Base-by-base conservation (phyloP, 2,888 invertebrate genomes). In the Geophilus truncorum region DNA sequence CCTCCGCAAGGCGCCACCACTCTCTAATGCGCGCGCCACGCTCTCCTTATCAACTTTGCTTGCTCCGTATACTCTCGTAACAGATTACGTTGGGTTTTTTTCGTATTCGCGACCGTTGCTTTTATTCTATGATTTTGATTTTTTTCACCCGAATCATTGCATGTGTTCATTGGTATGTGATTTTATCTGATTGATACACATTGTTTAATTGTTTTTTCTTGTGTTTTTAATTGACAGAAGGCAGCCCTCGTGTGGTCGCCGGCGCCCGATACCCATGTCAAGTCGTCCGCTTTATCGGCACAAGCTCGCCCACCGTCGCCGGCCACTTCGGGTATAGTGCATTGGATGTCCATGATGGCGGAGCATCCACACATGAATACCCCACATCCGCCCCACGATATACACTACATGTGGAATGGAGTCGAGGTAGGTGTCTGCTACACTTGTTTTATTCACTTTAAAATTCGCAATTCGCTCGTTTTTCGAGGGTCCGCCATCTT, bases 271-370 rank as follows among this genome's bases (percentile, higher is more conserved):
- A 86, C 86, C 78, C 86, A 85, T 28, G 86, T 86, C 80, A 87
- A 87, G 79, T 85, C 86, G 34, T 86, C 90, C 84, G 81, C 82
- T 25, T 81, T 82, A 78, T 81, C 82, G 80, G 81, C 83, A 25
- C 82, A 81, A 45, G 82, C 80, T 82, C 84, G 83, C 51, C 82
- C 84, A 79, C 83, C 80, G 70, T 82, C 82, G 77, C 82, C 82
- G 80, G 82, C 70, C 79, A 81, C 83, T 57, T 83, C 84, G 70
- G 85, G 84, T 80, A 91, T 95, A 87, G 95, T 95, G 86, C 96
- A 96, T 90, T 96, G 96, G 96, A 95, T 96, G 95, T 95, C 95
- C 87, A 95, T 96, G 86, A 96, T 96, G 96, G 95, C 96, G 82
- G 96, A 96, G 87, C 95, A 96, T 87, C 95, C 95, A 92, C 95